Base-by-base conservation (phyloP, 1,140 invertebrate species). In the Campoletis sonorensis region DNA sequence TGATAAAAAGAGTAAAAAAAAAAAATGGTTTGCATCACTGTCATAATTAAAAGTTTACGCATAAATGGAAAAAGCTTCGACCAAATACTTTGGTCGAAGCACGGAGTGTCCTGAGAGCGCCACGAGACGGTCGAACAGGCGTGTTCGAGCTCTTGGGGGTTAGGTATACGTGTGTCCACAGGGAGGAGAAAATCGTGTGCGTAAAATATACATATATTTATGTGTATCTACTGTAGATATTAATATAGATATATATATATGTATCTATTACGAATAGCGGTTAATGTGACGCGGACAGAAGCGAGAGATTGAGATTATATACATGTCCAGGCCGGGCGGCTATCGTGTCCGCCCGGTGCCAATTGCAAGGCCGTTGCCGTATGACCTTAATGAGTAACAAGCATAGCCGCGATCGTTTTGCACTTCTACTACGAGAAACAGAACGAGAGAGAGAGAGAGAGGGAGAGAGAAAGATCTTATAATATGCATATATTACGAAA, bases 361-460 rank as follows among this genome's bases (percentile, higher is more conserved):
- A 87, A 86, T 85, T 81, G 86, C 88, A 89, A 89, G 88, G 88
- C 86, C 87, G 87, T 87, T 86, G 83, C 79, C 86, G 85, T 86
- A 87, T 88, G 89, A 89, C 89, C 88, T 89, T 88, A 89, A 89
- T 89, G 87, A 89, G 87, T 85, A 89, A 88, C 84, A 84, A 85
- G 85, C 84, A 85, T 84, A 85, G 82, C 79, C 54, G 7, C 49
- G 61, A 67, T 67, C 71, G 40, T 45, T 26, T 49, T 23, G 13
- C 71, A 73, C 71, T 23, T n/a, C 54, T 58, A 79, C 79, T 79
- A 58, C 37, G 21, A 4, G 71, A 45, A 10, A 49, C 4, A 18
- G 23, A 23, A 58, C 37, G 21, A 4, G 71, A 45, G 5, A 49
- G n/a, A 18, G 23, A 23, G 61, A 58, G 18, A 21, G 54, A 58